A percentile compares a stretch with the other conserved stretches of the same genome.
phyloP scores from a whole-genome alignment of 2,797 vertebrate species.

The Holocentrus rufus region DNA sequence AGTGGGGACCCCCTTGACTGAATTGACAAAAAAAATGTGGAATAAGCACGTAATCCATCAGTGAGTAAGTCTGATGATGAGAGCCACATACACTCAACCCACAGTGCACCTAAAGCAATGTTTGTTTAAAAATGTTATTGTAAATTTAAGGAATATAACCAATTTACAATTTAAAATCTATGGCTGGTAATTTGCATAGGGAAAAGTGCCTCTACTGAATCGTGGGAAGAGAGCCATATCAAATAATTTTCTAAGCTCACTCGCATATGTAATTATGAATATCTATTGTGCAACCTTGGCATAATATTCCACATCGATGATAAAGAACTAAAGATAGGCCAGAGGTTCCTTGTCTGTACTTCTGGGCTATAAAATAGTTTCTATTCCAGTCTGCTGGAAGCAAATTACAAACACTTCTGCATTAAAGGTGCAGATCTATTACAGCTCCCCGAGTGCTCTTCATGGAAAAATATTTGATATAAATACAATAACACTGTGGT shows the following conservation, averaged over 20 bases:
- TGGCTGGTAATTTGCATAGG: neutral
- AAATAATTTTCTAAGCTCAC: neutral
- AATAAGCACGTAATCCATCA: no score
- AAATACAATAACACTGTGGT: neutral
- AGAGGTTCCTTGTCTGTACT: no score
- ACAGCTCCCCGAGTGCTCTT: neutral
- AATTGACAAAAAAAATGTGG: no score
- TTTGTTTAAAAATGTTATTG: neutral
- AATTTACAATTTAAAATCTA: conserved; percentile 17
- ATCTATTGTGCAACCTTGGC: neutral
- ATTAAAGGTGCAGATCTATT: neutral
- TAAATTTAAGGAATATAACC: neutral
- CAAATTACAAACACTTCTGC: conserved; percentile 16
- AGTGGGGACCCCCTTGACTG: no score
- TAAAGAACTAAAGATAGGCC: no score
- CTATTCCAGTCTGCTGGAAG: neutral
- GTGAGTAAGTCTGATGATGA: no score
- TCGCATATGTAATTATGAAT: neutral
- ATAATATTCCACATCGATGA: no score
- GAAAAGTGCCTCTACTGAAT: neutral
- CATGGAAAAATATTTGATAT: neutral
- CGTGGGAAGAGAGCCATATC: neutral
- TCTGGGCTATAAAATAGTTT: neutral
- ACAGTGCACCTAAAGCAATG: neutral
- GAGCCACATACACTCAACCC: no score